Conservation (phyloP, 2,797 vertebrate genomes). For the Takifugu rubripes region DNA sequence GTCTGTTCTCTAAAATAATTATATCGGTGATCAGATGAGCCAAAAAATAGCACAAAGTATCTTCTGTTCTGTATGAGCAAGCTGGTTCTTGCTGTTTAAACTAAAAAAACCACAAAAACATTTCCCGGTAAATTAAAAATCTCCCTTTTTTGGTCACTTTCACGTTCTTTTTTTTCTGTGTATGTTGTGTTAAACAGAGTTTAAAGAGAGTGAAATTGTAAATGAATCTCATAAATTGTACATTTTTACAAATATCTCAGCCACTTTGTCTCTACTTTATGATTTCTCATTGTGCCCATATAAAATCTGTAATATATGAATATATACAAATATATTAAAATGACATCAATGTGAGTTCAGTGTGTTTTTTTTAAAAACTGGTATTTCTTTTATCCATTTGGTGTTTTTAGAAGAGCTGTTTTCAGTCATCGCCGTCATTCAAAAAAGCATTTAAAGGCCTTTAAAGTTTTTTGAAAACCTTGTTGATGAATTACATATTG, state of each 20-base stretch:
- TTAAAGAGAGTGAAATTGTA: conserved; percentile 75
- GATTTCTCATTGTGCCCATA: conserved; percentile 78
- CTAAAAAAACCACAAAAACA: conserved; percentile 29
- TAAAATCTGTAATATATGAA: conserved; percentile 87
- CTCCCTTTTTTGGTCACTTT: conserved; percentile 63
- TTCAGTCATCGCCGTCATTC: background rate
- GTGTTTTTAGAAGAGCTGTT: conserved; percentile 12
- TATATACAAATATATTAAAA: conserved; percentile 83
- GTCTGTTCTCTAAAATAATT: conserved; percentile 13
- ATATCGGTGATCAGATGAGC: conserved; percentile 8
- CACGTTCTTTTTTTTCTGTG: conserved; percentile 75
- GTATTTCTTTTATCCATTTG: no score
- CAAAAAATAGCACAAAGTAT: conserved; percentile 21
- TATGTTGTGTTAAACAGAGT: conserved; percentile 71
- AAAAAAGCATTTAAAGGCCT: background rate
- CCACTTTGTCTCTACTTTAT: conserved; percentile 78
- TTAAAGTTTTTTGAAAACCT: background rate
- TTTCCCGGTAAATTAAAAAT: conserved; percentile 62
- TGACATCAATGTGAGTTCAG: conserved; percentile 39
- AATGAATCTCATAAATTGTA: conserved; percentile 90
- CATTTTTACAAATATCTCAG: conserved; percentile 84
- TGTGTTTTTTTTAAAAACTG: conserved; percentile 11
- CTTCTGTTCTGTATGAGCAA: conserved; percentile 75
- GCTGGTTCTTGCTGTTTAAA: conserved; percentile 95
- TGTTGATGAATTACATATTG: no score